A percentile compares a stretch with the other conserved stretches of the same genome.
These are phyloP conservation scores for Achatina immaculata DNA, from an alignment of 1,140 invertebrate genomes.

Conservation along the genomic window DNA sequence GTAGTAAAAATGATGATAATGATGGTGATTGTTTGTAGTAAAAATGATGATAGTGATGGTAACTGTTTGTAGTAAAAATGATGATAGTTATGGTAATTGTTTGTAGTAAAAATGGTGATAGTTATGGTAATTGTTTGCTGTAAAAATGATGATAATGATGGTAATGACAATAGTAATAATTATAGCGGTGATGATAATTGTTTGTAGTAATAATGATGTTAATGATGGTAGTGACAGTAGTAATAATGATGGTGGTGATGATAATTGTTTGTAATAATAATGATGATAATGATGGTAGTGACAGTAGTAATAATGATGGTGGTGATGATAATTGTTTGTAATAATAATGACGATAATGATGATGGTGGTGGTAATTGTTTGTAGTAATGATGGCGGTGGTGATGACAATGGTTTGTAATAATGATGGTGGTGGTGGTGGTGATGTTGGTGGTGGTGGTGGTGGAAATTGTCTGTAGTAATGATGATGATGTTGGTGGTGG, in stretches of 20 bases:
- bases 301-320: background rate
- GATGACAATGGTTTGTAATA: background rate
- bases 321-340: background rate
- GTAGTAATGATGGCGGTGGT: constrained; percentile 3
- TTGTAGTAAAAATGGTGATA: background rate
- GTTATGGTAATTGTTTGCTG: background rate
- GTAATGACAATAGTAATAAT: background rate
- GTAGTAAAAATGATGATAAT: too few relatives aligned
- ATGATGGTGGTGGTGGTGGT: constrained; percentile 11
- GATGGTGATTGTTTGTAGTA: too few relatives aligned
- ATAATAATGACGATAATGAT: background rate
- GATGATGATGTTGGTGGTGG: background rate
- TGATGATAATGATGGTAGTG: background rate
- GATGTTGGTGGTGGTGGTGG: too few relatives aligned
- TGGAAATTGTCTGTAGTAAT: too few relatives aligned
- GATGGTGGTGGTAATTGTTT: too few relatives aligned
- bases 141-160: background rate
- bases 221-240: background rate
- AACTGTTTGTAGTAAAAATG: background rate
- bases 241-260: background rate
- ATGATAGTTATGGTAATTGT: background rate
- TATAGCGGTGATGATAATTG: background rate
- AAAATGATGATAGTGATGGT: background rate
- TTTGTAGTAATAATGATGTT: background rate
- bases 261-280: background rate